These are phyloP conservation scores for Drosophila quadrilineata DNA, from an alignment of 1,140 invertebrate species.

Conservation along the genomic window DNA sequence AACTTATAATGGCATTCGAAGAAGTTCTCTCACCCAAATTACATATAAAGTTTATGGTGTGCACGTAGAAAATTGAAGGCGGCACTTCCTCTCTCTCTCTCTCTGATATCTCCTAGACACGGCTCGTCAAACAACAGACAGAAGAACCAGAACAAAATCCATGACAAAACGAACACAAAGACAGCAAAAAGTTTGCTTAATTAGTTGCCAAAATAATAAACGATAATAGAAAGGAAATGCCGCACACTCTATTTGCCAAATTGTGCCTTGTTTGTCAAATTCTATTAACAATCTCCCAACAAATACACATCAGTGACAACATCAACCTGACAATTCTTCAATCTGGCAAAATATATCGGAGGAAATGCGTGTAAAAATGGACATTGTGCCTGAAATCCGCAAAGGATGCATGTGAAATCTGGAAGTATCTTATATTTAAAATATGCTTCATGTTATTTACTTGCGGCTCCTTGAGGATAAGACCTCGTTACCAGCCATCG, in stretches of 20 bases:
- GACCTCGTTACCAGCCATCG: constrained; percentile 13
- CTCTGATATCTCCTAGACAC: constrained; percentile 33
- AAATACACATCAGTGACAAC: not conserved
- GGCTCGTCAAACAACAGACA: constrained; percentile 60
- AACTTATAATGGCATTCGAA: constrained; percentile 72
- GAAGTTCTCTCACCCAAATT: constrained; percentile 58
- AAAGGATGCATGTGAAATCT: constrained; percentile 67
- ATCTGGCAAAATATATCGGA: too few relatives aligned
- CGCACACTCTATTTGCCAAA: constrained; percentile 6
- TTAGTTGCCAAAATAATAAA: constrained; percentile 68
- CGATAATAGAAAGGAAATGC: constrained; percentile 33
- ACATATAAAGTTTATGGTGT: constrained; percentile 70
- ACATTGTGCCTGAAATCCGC: too few relatives aligned
- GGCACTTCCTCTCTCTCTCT: constrained; percentile 31
- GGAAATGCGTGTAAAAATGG: too few relatives aligned
- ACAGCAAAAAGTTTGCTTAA: constrained; percentile 62
- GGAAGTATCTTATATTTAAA: constrained; percentile 74
- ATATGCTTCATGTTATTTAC: too few relatives aligned
- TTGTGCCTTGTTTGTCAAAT: constrained; percentile 37
- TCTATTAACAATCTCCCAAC: constrained; percentile 53
- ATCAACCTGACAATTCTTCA: not conserved
- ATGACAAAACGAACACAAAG: too few relatives aligned
- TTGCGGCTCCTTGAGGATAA: too few relatives aligned
- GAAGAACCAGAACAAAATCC: not conserved
- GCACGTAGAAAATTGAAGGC: constrained; percentile 72